Percentiles rank a stretch among this genome's conserved stretches.
phyloP scores from a whole-genome alignment of 2,113 vertebrate genomes.

The Trinectes maculatus region DNA sequence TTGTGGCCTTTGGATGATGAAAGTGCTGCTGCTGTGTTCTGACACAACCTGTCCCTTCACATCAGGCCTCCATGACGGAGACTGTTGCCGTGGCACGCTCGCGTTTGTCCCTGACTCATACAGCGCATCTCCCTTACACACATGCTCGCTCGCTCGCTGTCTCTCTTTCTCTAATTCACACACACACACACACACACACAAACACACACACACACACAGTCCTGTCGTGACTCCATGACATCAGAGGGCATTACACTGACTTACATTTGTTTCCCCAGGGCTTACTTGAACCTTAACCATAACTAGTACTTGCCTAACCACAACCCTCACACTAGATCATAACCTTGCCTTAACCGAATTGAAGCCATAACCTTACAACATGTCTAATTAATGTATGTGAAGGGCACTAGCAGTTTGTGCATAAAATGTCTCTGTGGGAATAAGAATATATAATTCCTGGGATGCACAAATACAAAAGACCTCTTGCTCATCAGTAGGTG shows the following conservation, averaged over 20 bases:
- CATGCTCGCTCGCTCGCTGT: background rate
- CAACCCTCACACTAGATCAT: no score
- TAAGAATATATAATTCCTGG: no score
- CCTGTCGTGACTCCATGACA: background rate
- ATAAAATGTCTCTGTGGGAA: no score
- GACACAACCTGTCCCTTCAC: conserved; percentile 70
- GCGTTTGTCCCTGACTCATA: conserved; percentile 65
- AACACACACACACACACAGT: conserved; percentile 23
- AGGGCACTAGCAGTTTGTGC: no score
- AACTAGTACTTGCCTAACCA: background rate
- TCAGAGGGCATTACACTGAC: background rate
- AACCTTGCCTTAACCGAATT: background rate
- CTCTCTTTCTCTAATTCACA: background rate
- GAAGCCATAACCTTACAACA: background rate
- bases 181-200: conserved; percentile 4
- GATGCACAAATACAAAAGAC: no score
- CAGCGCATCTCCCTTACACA: conserved; percentile 37
- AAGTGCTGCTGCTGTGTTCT: conserved; percentile 57
- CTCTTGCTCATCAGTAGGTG: no score
- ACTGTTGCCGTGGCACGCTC: conserved; percentile 57
- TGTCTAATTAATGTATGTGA: no score
- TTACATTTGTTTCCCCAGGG: background rate
- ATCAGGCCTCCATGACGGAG: conserved; percentile 70
- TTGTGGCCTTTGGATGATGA: conserved; percentile 56
- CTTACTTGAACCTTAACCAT: background rate